A percentile compares a stretch with the other conserved stretches of the same genome.
Evolutionary conservation across 2,797 vertebrate genomes (phyloP).

Genomic region (Parotocinclus haroldoi): DNA sequence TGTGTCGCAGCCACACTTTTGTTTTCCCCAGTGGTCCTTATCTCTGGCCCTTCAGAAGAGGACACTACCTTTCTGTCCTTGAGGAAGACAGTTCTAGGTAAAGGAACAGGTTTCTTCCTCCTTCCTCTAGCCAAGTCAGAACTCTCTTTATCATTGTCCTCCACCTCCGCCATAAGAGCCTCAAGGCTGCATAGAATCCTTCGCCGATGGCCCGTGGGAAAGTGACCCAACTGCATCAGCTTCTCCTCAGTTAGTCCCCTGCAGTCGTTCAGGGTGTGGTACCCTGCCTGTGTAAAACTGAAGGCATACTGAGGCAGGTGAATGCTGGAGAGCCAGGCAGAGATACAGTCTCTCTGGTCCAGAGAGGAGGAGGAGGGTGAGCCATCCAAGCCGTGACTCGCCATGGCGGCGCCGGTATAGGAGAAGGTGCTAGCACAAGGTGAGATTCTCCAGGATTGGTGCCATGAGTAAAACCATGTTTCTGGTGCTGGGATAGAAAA

Average conservation of each 20-base stretch:
- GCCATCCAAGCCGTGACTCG: conserved; percentile 31
- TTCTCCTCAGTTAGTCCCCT: conserved; percentile 69
- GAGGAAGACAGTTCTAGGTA: conserved; percentile 59
- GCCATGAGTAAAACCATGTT: conserved; percentile 4
- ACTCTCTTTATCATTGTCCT: not conserved
- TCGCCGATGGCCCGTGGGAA: conserved; percentile 88
- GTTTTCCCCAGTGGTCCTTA: conserved; percentile 7
- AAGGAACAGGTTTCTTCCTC: conserved; percentile 35
- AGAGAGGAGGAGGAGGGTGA: conserved; percentile 69
- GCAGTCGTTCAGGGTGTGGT: conserved; percentile 72
- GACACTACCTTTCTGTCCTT: conserved; percentile 46
- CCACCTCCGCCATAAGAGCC: conserved; percentile 43
- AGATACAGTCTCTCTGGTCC: conserved; percentile 65
- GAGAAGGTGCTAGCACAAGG: conserved; percentile 7
- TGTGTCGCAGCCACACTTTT: conserved; percentile 34
- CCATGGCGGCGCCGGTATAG: conserved; percentile 12
- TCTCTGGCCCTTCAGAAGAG: conserved; percentile 35
- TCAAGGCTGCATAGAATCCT: conserved; percentile 86
- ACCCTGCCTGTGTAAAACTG: conserved; percentile 75
- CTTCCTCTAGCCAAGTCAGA: conserved; percentile 1
- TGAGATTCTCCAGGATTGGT: not conserved
- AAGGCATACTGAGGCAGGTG: conserved; percentile 80
- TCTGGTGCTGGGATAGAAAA: not conserved
- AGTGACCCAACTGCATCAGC: conserved; percentile 77
- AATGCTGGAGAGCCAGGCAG: conserved; percentile 78